Evolutionary conservation across 2,113 vertebrate genomes (phyloP), one percentile per base, ranked within the genome.

Genomic region (Myiagra hebetior): DNA sequence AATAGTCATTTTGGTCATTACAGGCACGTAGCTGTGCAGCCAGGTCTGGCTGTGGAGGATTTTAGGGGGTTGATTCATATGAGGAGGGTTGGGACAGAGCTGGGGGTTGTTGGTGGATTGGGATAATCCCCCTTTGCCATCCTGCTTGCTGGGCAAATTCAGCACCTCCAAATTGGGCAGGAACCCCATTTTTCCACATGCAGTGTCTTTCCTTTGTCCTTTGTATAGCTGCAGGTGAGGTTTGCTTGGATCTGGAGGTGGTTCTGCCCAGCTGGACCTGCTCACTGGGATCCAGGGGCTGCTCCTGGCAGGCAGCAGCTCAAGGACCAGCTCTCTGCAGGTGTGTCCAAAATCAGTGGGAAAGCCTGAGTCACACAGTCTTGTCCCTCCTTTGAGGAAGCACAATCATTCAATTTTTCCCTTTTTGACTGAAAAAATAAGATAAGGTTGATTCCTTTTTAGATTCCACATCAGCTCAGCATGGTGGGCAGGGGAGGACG

Each of bases 291-390:
- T 50, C 44, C 78, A 50, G 64, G 10, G 7, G 3, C 2, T 1
- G 1, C 74, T 90, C 26, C 57, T 27, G 47, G 23, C 11, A n/a
- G 49, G 33, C 80, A 52, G 63, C 63, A 52, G 65, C 72, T 80
- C 57, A 30, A 35, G 41, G 39, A 52, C 6, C 41, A 64, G 35
- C 60, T 41, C 37, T 59, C n/a, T 44, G 50, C 47, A n/a, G 44
- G 13, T 2, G 0, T 10, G 10, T 35, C 87, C 18, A 1, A 27
- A 55, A 50, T 47, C 46, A 5, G 30, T 21, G 6, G 4, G 69
- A 27, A 70, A 42, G 42, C 39, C 46, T 42, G 2, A 0, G 41
- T 60, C 55, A 50, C 64, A 24, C 23, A 37, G 4, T 7, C 23
- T 11, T 20, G 19, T 62, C 56, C 28, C 56, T 82, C 55, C 35